phyloP scores from a whole-genome alignment of 1,140 invertebrate genomes.

The Atta cephalotes region DNA sequence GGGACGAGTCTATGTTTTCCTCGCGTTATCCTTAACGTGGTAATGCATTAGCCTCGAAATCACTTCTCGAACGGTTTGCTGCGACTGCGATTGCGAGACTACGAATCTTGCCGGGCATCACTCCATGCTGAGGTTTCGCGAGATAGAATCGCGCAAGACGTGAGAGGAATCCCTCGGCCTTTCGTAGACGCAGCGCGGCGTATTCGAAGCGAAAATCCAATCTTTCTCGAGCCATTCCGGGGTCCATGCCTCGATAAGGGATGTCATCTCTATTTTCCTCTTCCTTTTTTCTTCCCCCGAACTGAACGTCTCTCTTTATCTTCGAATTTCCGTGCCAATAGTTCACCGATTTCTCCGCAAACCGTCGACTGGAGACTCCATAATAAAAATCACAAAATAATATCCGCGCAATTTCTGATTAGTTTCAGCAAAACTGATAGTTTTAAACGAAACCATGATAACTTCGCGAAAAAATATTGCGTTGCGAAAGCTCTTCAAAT shows the following conservation, averaged over 20 bases:
- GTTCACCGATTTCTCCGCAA: constrained; percentile 41
- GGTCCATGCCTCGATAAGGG: constrained; percentile 64
- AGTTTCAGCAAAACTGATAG: not conserved
- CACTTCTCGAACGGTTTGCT: constrained; percentile 38
- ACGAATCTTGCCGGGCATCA: constrained; percentile 55
- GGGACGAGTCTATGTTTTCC: constrained; percentile 17
- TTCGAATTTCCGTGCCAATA: constrained; percentile 55
- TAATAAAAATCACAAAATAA: constrained; percentile 43
- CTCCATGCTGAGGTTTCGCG: constrained; percentile 13
- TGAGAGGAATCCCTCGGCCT: constrained; percentile 68
- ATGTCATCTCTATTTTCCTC: constrained; percentile 51
- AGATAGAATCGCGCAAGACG: constrained; percentile 70
- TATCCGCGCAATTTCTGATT: not conserved
- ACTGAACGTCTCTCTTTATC: constrained; percentile 48
- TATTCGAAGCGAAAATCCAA: constrained; percentile 70
- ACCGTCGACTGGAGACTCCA: not conserved
- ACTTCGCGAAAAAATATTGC: not conserved
- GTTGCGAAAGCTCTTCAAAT: not conserved
- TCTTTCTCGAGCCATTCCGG: constrained; percentile 62
- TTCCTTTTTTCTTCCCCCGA: constrained; percentile 4
- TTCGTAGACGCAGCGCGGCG: constrained; percentile 37
- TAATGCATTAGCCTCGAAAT: constrained; percentile 56
- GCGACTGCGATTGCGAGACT: constrained; percentile 27
- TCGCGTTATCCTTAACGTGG: constrained; percentile 32
- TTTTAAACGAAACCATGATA: constrained; percentile 4